Base-by-base conservation (phyloP, 1,140 invertebrate genomes). In the Brachionus manjavacas region DNA sequence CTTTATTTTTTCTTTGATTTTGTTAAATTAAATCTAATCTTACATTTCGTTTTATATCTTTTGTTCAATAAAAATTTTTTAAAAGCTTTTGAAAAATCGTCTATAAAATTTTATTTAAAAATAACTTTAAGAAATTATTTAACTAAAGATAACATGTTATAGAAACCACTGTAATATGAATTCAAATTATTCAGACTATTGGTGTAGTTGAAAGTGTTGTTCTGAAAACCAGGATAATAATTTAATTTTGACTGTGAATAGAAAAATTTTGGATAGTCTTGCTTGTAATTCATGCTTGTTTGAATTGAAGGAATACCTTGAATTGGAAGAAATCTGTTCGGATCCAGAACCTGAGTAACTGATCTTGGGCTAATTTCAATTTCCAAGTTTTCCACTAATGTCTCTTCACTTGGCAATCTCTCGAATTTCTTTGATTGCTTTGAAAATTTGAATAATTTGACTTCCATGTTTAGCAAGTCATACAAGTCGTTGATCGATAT, bases 141-240 rank as follows among this genome's bases (percentile, higher is more conserved):
- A 31, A 39, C 68, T 41, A 72, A 16, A 6, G 68, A 31, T 72
- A 72, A 7, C 11, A 72, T 41, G 41, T 41, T 41, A 16, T 41
- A 72, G 2, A 72, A 72, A 39, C 31, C 25, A 2, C n/a, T 39
- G 16, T 72, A 72, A 46, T 41, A 72, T 20, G 28, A 20, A 41
- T 72, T 72, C 16, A 72, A 72, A 41, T 72, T 72, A 16, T 72
- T 72, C 1, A 72, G n/a, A 41, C 68, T 72, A 41, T 72, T 72
- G 0, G 68, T 41, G 39, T 72, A 72, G 16, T 72, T 39, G 35
- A 20, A 41, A 72, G 16, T 8, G 43, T 14, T 16, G 31, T 41
- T n/a, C 14, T 39, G 35, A 41, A 68, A 68, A 68, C 66, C 25
- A 68, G 25, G 12, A 31, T 39, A 68, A 41, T 39, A 72, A 20